Conservation (phyloP, 2,888 invertebrate genomes). For the Amaurobius ferox region DNA sequence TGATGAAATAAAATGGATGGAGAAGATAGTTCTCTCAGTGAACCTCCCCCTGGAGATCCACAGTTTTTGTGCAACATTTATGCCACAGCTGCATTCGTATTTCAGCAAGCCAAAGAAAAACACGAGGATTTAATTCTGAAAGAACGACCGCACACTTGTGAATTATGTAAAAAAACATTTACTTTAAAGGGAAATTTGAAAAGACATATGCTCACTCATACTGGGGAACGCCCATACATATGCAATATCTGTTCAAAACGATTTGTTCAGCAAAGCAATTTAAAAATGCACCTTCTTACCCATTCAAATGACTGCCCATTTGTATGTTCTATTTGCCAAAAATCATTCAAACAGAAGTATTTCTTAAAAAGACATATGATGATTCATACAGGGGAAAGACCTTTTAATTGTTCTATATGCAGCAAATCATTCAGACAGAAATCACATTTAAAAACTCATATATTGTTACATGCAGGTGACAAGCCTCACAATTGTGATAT, state of each 20-base stretch:
- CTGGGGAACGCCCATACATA: conserved; percentile 60
- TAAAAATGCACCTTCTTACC: conserved; percentile 66
- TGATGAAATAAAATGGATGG: conserved; percentile 31
- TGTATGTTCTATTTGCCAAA: conserved; percentile 55
- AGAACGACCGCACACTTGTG: conserved; percentile 47
- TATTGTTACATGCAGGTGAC: conserved; percentile 57
- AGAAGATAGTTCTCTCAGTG: conserved; percentile 35
- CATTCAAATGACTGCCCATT: conserved; percentile 64
- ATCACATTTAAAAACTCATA: conserved; percentile 66
- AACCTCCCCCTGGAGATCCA: conserved; percentile 32
- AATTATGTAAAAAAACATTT: conserved; percentile 64
- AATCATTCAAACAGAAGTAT: conserved; percentile 68
- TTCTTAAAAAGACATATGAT: conserved; percentile 69
- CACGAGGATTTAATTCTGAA: conserved; percentile 14
- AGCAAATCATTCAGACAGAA: conserved; percentile 66
- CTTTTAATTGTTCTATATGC: conserved; percentile 57
- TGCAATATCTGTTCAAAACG: conserved; percentile 62
- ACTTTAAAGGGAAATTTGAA: conserved; percentile 67
- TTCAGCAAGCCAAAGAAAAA: conserved; percentile 37
- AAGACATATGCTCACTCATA: conserved; percentile 65
- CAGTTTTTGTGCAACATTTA: conserved; percentile 55
- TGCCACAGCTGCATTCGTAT: conserved; percentile 57
- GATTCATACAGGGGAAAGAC: conserved; percentile 69
- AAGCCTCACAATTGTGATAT: conserved; percentile 65
- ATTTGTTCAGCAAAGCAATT: conserved; percentile 65